Evolutionary conservation across 2,113 vertebrate genomes (phyloP).

Genomic region (Poecile atricapillus): DNA sequence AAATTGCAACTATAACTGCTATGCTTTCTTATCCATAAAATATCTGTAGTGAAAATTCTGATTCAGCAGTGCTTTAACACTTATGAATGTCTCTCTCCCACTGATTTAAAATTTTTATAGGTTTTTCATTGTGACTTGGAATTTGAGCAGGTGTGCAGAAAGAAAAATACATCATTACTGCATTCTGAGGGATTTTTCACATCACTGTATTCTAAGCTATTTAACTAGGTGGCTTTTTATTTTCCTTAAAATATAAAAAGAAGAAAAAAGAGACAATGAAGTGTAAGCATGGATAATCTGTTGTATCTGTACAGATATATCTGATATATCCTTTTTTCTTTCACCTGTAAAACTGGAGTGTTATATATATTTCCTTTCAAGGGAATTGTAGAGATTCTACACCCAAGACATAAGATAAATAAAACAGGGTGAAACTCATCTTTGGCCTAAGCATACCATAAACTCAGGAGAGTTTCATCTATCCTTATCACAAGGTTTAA

Average conservation of each 20-base stretch:
- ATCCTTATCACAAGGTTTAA: neutral
- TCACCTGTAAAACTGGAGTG: neutral
- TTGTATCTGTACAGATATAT: neutral
- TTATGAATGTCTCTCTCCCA: neutral
- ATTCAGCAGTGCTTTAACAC: neutral
- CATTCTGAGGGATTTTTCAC: slow-evolving; percentile 4
- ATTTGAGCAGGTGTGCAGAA: slow-evolving; percentile 6
- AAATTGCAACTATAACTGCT: neutral
- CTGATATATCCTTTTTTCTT: neutral
- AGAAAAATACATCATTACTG: neutral
- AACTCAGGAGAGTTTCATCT: neutral
- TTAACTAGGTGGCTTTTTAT: neutral
- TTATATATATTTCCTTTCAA: neutral
- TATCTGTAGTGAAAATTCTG: neutral
- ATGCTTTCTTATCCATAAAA: neutral
- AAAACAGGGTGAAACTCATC: neutral
- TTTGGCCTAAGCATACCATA: neutral
- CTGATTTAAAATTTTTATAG: slow-evolving; percentile 1
- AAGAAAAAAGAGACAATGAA: neutral
- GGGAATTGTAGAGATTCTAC: neutral
- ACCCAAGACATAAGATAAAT: neutral
- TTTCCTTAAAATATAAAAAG: neutral
- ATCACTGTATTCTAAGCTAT: neutral
- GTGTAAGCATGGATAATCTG: neutral
- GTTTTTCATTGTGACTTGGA: neutral